phyloP scores from a whole-genome alignment of 2,113 vertebrate genomes.

The Xenopus laevis region DNA sequence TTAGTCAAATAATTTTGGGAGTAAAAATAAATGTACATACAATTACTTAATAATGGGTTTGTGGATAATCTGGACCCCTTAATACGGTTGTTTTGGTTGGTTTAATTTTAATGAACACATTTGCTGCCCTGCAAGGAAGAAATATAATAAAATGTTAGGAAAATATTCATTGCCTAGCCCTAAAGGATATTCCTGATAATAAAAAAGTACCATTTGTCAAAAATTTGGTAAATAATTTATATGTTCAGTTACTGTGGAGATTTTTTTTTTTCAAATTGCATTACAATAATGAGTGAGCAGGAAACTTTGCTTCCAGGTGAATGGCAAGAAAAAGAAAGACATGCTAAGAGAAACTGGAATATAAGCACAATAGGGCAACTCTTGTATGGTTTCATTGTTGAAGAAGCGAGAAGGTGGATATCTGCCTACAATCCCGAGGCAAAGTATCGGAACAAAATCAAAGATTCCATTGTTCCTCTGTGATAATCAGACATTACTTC shows the following conservation, averaged over 20 bases:
- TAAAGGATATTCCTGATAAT: too few relatives aligned
- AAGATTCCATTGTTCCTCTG: constrained; percentile 38
- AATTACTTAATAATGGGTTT: too few relatives aligned
- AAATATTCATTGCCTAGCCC: too few relatives aligned
- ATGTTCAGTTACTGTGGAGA: neutral
- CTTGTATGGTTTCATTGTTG: constrained; percentile 19
- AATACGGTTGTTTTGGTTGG: too few relatives aligned
- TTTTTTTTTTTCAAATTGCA: neutral
- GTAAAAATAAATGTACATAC: too few relatives aligned
- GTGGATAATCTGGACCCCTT: too few relatives aligned
- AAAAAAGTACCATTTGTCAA: too few relatives aligned
- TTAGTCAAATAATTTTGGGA: too few relatives aligned
- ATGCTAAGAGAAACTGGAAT: constrained; percentile 1
- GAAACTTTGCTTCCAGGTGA: constrained; percentile 15
- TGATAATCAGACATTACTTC: constrained; percentile 26
- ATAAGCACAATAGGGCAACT: neutral
- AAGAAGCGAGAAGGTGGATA: constrained; percentile 22
- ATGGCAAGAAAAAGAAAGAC: neutral
- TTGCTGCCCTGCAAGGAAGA: too few relatives aligned
- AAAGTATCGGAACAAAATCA: constrained; percentile 19
- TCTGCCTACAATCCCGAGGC: constrained; percentile 9
- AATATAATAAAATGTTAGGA: too few relatives aligned
- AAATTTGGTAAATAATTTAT: constrained; percentile 2
- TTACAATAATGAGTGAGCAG: neutral
- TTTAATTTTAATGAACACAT: too few relatives aligned